Evolutionary conservation across 2,888 invertebrate genomes (phyloP), one percentile per base, ranked within the genome.

Genomic region (Notocelia uddmanniana): DNA sequence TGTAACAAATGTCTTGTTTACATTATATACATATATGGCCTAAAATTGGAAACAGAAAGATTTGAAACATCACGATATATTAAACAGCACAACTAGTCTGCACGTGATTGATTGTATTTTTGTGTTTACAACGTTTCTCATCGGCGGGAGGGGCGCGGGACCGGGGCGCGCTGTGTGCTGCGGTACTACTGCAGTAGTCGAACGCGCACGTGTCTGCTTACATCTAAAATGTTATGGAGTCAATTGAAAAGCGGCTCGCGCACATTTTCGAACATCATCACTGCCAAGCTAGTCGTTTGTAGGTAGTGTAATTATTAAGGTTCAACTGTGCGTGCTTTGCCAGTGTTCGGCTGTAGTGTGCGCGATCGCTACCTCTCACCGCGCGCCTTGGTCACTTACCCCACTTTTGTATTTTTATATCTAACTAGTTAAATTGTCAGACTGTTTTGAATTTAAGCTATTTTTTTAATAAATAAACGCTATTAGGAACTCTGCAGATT

Each of bases 11-110:
- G 18, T 57, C 66, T 66, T 66, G 60, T 67, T 66, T 60, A 67
- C 63, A 54, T 52, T 63, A 48, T 68, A 59, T 63, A 48, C 58
- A 59, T 31, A 66, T 67, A 60, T 68, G 72, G 72, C 72, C 72
- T 72, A 72, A 72, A 50, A 72, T 15, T 62, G 21, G n/a, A 55
- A 48, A 67, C 26, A 67, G 31, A 48, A 60, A 48, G 54, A 59
- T 68, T 74, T 76, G 62, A 73, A 75, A 77, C 80, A 85, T 82
- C 81, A 84, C 82, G 76, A 70, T 64, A 77, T 75, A 74, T 73
- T 68, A 55, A 67, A 26, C 37, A 48, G 45, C 59, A 55, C 59
- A 60, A 60, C 8, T 59, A 21, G n/a, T 34, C 15, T 67, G 68
- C 55, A 68, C 37, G 31, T 63, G 26, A 66, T 45, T 37, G 23